Evolutionary conservation across 1,140 invertebrate genomes (phyloP), one percentile per base, ranked within the genome.

Genomic region (Aphidius gifuensis): DNA sequence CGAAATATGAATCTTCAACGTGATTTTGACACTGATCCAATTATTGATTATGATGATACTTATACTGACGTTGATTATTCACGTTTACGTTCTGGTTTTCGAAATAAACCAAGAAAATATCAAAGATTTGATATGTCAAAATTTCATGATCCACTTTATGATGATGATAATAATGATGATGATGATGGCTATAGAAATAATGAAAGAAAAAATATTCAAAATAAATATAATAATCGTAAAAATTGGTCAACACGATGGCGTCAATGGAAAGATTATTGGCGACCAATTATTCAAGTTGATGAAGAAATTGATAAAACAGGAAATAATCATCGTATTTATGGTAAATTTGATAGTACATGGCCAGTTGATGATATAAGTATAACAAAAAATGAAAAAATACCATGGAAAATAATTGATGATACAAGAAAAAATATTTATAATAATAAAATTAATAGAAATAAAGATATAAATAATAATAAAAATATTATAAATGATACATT

Each of bases 11-110:
- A 67, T n/a, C 11, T 59, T 43, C 43, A 54, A 1, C 38, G 60
- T 7, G 51, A 56, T 11, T 62, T 57, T 44, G 60, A 43, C 5
- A 44, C 50, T 21, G 48, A 50, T 4, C 11, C n/a, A 9, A 43
- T 39, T 3, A 32, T 59, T 42, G 62, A 66, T 60, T 66, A 66
- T 53, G 62, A 64, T 21, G 65, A 62, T 11, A 23, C 59, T n/a
- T 59, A 51, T 58, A 57, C 51, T 11, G 54, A 58, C 8, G 48
- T 46, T 46, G 57, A 58, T 6, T 63, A 58, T 47, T 32, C 48
- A 21, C 55, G 48, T 51, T 32, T 32, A 32, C 54, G 49, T 58
- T 46, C 23, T 9, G 54, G 54, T 5, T 49, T 46, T 8, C 57
- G 42, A 16, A 44, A 23, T 53, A 58, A 58, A 40, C 43, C 61